Evolutionary conservation across 2,888 invertebrate species (phyloP).

Genomic region (Callyntrura sp.): DNA sequence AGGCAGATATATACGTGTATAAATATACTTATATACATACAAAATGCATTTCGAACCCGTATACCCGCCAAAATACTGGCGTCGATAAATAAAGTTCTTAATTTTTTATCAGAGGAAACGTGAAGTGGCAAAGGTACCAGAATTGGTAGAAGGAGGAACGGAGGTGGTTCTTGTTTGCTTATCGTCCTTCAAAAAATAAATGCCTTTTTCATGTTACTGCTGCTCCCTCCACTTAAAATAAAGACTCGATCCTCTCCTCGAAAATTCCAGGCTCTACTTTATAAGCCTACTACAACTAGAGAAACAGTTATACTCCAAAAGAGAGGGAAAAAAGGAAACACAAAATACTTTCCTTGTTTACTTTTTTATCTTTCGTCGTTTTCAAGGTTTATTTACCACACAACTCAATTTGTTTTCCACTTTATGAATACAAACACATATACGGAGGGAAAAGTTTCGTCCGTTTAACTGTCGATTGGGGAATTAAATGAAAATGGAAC

Average conservation of each 20-base stretch:
- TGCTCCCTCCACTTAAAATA: background rate
- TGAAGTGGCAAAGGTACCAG: background rate
- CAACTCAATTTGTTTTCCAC: background rate
- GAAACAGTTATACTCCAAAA: no score
- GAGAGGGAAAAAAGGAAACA: background rate
- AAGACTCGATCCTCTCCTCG: background rate
- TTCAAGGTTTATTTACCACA: conserved; percentile 8
- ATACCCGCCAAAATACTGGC: no score
- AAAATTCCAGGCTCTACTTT: background rate
- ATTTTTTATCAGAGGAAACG: no score
- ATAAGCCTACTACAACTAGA: background rate
- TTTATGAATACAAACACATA: background rate
- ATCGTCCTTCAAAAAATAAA: conserved; percentile 3
- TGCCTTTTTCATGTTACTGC: conserved; percentile 35
- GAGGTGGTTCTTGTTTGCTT: conserved; percentile 24
- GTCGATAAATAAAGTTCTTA: no score
- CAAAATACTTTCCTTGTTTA: background rate
- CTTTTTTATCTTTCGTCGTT: background rate
- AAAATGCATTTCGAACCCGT: no score
- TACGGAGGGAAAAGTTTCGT: background rate
- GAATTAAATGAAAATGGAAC: no score
- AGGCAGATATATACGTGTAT: no score
- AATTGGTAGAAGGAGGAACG: background rate
- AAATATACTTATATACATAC: no score
- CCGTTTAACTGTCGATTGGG: background rate